phyloP scores from a whole-genome alignment of 2,113 vertebrate species.

The Syngnathoides biaculeatus region DNA sequence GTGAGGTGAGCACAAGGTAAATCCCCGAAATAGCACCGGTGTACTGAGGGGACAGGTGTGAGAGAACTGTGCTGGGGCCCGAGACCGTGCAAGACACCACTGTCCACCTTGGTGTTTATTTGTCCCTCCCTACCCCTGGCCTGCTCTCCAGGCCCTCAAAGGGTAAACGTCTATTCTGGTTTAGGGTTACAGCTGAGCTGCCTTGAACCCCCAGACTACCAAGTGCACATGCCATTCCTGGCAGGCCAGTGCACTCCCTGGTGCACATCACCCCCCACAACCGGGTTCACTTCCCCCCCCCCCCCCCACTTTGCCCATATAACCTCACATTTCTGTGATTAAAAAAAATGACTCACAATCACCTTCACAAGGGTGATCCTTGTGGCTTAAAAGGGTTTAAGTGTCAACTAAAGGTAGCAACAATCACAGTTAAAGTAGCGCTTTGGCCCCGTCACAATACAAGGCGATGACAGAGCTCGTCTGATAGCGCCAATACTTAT shows the following conservation, averaged over 20 bases:
- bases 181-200: constrained; percentile 72
- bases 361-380: constrained; percentile 26
- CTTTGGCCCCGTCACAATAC: constrained; percentile 55
- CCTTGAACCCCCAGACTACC: constrained; percentile 74
- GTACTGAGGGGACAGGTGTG: constrained; percentile 53
- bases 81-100: constrained; percentile 50
- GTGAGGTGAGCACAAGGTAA: constrained; percentile 30
- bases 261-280: constrained; percentile 54
- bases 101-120: constrained; percentile 76
- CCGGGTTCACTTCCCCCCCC: constrained; percentile 52
- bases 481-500: constrained; percentile 47
- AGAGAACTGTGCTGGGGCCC: constrained; percentile 20
- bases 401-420: constrained; percentile 54
- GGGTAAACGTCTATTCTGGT: constrained; percentile 81
- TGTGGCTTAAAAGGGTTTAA: constrained; percentile 57
- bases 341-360: constrained; percentile 56
- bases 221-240: constrained; percentile 72
- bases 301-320: constrained; percentile 27
- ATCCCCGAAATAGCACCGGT: constrained; percentile 28
- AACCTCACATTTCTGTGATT: constrained; percentile 16
- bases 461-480: constrained; percentile 64
- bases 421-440: constrained; percentile 58
- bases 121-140: constrained; percentile 51
- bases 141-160: constrained; percentile 67
- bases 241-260: constrained; percentile 60